A percentile compares a stretch with the other conserved stretches of the same genome.
Conservation (phyloP, 2,113 vertebrate genomes). For the Cygnus buccinator region DNA sequence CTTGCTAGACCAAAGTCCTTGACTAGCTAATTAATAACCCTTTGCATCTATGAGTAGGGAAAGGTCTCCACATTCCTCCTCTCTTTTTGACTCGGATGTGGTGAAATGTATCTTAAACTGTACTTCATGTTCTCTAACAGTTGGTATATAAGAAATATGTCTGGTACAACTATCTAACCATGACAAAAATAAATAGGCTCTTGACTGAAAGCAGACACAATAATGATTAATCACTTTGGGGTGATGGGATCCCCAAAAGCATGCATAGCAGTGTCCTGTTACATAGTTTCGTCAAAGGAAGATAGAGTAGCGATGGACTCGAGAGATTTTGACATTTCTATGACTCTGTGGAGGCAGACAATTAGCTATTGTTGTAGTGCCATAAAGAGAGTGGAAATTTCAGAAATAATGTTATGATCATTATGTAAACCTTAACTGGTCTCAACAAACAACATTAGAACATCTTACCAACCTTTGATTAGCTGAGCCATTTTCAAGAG, state of each 20-base stretch:
- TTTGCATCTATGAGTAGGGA: background rate
- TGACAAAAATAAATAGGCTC: background rate
- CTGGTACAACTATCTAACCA: background rate
- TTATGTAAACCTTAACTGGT: background rate
- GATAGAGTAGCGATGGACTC: background rate
- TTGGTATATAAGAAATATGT: background rate
- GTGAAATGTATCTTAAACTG: background rate
- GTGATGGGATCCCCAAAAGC: background rate
- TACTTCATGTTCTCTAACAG: background rate
- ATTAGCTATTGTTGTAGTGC: background rate
- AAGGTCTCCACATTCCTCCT: background rate
- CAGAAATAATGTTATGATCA: background rate
- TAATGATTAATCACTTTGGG: background rate
- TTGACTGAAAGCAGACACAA: background rate
- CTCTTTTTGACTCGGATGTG: background rate
- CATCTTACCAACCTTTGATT: background rate
- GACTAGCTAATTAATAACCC: constrained; percentile 36
- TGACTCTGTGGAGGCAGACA: background rate
- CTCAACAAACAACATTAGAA: background rate
- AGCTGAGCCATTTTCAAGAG: background rate
- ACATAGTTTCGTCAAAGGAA: background rate
- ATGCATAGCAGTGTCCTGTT: background rate
- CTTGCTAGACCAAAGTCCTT: constrained; percentile 24
- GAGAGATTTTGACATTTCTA: background rate
- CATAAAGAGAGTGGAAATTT: background rate